phyloP scores from a whole-genome alignment of 2,888 invertebrate genomes.

The Coenonympha arcania region DNA sequence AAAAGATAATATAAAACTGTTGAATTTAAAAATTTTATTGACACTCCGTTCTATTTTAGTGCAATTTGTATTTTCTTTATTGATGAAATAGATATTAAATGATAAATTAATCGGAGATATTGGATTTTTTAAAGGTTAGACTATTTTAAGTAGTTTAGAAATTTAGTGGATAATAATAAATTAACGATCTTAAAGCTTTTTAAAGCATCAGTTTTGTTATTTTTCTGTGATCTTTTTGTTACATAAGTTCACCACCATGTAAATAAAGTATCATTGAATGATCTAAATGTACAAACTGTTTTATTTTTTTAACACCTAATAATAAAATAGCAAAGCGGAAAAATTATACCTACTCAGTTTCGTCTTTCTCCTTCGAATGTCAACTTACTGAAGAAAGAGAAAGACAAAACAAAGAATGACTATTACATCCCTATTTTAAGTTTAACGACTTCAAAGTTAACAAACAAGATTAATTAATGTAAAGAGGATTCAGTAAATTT shows the following conservation, averaged over 20 bases:
- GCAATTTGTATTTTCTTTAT: not conserved
- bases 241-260: conserved; percentile 63
- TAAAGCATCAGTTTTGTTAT: conserved; percentile 37
- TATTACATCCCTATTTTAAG: not conserved
- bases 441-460: not conserved
- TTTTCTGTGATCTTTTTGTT: conserved; percentile 52
- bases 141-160: conserved; percentile 8
- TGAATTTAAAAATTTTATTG: conserved; percentile 7
- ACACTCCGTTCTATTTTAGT: not conserved
- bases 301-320: conserved; percentile 38
- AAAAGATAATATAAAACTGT: conserved; percentile 10
- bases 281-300: conserved; percentile 66
- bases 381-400: not conserved
- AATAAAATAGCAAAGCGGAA: not conserved
- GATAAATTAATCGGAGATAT: not conserved
- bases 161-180: conserved; percentile 3
- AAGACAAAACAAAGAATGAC: not conserved
- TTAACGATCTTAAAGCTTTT: conserved; percentile 14
- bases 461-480: no score
- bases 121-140: conserved; percentile 5
- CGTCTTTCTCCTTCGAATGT: no score
- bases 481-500: no score
- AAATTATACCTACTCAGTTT: no score
- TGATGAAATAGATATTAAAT: not conserved
- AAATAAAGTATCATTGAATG: conserved; percentile 72